A percentile compares a stretch with the other conserved stretches of the same genome.
Evolutionary conservation across 2,888 invertebrate genomes (phyloP).

Genomic region (Amphipyra berbera): DNA sequence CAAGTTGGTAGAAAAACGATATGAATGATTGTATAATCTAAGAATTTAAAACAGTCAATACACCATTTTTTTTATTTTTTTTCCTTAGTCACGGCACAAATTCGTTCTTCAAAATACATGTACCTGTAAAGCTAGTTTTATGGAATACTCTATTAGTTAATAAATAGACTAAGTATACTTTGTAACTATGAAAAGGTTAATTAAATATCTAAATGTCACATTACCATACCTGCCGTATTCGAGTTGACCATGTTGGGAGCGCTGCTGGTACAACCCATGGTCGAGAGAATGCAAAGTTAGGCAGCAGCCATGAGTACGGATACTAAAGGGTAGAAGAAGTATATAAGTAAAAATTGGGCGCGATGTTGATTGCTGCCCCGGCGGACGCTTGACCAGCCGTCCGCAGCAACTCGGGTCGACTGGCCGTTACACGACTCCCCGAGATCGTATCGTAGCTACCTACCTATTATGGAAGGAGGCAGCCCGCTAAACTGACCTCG

Average conservation of each 20-base stretch:
- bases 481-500: slow-evolving; percentile 87
- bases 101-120: too few relatives aligned
- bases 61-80: too few relatives aligned
- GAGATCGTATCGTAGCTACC: slow-evolving; percentile 86
- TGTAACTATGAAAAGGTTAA: slow-evolving; percentile 31
- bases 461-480: slow-evolving; percentile 86
- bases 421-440: slow-evolving; percentile 63
- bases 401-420: slow-evolving; percentile 76
- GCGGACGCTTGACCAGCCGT: slow-evolving; percentile 70
- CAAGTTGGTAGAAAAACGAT: too few relatives aligned
- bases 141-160: too few relatives aligned
- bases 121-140: too few relatives aligned
- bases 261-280: slow-evolving; percentile 88
- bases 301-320: slow-evolving; percentile 58
- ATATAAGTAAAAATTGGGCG: slow-evolving; percentile 36
- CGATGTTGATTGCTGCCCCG: slow-evolving; percentile 52
- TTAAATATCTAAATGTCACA: slow-evolving; percentile 55
- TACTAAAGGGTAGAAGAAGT: slow-evolving; percentile 50
- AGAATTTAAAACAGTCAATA: too few relatives aligned
- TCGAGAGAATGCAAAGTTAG: slow-evolving; percentile 58
- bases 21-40: too few relatives aligned
- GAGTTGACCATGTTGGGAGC: slow-evolving; percentile 75
- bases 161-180: too few relatives aligned
- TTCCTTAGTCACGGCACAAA: too few relatives aligned
- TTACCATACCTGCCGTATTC: slow-evolving; percentile 75